Conservation (phyloP, 2,797 vertebrate species). For the Anabas testudineus region DNA sequence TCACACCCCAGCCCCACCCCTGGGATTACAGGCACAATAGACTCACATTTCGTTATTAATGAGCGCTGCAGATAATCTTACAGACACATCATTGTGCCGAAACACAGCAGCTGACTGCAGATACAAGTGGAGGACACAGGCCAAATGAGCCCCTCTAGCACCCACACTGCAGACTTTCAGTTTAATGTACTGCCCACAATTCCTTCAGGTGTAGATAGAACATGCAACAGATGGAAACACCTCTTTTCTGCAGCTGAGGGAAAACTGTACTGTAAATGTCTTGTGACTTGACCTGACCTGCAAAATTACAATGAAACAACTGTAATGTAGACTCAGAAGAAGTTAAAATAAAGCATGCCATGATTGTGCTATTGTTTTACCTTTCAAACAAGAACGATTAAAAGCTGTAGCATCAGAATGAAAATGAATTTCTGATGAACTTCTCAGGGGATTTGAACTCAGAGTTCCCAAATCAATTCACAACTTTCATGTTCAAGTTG, state of each 20-base stretch:
- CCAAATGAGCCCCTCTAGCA: constrained; percentile 25
- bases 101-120: constrained; percentile 33
- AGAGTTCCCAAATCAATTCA: constrained; percentile 8
- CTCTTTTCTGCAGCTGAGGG: neutral
- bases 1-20: constrained; percentile 46
- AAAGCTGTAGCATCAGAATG: neutral
- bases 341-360: too few species aligned
- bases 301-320: neutral
- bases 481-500: constrained; percentile 24
- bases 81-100: constrained; percentile 30
- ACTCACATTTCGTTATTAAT: constrained; percentile 62
- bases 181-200: constrained; percentile 11
- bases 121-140: constrained; percentile 14
- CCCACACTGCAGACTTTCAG: neutral
- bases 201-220: neutral
- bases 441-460: neutral
- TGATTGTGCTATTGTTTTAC: neutral
- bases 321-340: too few species aligned
- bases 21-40: constrained; percentile 58
- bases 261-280: constrained; percentile 8
- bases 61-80: constrained; percentile 42
- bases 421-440: constrained; percentile 10
- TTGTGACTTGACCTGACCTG: neutral
- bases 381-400: too few species aligned
- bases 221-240: neutral